Percentiles rank a stretch among this genome's conserved stretches.
Evolutionary conservation across 2,797 vertebrate genomes (phyloP).

Genomic region (Mionectes olivaceus): DNA sequence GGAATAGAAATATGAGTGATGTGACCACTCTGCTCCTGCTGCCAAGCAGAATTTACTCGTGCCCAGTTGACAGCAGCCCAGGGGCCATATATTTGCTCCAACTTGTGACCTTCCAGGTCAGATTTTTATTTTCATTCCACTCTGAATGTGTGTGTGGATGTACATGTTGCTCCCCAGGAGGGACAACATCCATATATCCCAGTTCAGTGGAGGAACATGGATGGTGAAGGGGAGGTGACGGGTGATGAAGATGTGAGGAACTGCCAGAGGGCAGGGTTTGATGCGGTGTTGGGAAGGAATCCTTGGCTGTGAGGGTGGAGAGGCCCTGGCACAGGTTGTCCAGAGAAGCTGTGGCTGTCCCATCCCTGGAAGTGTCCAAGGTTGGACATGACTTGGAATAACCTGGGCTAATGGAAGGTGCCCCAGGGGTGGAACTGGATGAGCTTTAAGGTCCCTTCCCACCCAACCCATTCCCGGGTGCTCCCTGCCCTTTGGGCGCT

Average conservation of each 20-base stretch:
- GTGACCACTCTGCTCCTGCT: neutral
- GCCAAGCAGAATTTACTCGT: neutral
- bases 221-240: neutral
- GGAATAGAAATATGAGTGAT: neutral
- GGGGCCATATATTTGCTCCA: neutral
- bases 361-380: neutral
- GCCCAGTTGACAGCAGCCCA: neutral
- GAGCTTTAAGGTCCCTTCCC: neutral
- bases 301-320: neutral
- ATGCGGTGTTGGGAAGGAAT: neutral
- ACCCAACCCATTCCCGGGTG: accelerated
- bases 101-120: neutral
- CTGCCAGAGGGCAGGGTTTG: neutral
- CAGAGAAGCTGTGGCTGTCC: neutral
- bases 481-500: neutral
- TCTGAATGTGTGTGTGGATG: accelerated
- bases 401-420: neutral
- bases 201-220: neutral
- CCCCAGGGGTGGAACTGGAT: accelerated
- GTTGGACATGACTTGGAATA: neutral
- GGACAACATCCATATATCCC: too few species aligned
- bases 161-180: accelerated
- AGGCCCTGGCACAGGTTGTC: neutral
- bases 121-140: neutral
- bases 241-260: neutral